Conservation (phyloP, 2,113 vertebrate genomes). For the Callipepla californica region DNA sequence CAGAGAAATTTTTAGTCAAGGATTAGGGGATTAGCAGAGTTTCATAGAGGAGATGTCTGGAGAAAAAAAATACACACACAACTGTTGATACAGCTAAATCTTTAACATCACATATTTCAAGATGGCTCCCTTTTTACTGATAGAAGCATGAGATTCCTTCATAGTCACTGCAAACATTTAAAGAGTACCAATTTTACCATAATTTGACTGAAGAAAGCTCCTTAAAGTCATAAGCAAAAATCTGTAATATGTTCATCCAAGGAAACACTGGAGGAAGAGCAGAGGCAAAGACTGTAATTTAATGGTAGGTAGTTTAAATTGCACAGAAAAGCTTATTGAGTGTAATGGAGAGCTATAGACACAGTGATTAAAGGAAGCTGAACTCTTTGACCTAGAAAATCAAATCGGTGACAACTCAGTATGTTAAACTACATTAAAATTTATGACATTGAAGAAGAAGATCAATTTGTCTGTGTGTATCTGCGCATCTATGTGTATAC, state of each 20-base stretch:
- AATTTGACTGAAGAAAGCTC: background rate
- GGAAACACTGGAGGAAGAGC: background rate
- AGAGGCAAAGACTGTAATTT: background rate
- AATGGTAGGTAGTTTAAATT: background rate
- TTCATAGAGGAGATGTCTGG: background rate
- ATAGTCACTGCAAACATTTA: background rate
- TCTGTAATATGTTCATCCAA: background rate
- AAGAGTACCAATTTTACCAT: background rate
- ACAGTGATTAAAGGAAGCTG: slow-evolving; percentile 66
- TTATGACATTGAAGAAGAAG: slow-evolving; percentile 44
- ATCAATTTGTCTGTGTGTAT: slow-evolving; percentile 51
- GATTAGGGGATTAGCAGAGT: background rate
- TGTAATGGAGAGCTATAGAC: slow-evolving; percentile 37
- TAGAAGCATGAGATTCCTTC: background rate
- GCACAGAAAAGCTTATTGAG: slow-evolving; percentile 17
- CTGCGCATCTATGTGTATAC: background rate
- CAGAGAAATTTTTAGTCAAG: background rate
- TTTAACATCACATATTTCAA: background rate
- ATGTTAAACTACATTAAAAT: slow-evolving; percentile 75
- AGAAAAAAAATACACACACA: background rate
- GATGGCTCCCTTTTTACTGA: background rate
- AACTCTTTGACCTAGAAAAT: slow-evolving; percentile 66
- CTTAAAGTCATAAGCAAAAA: background rate
- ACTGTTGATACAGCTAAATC: background rate
- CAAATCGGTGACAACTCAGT: slow-evolving; percentile 64